phyloP scores from a whole-genome alignment of 2,888 invertebrate species.

The Odontocolon sp. region DNA sequence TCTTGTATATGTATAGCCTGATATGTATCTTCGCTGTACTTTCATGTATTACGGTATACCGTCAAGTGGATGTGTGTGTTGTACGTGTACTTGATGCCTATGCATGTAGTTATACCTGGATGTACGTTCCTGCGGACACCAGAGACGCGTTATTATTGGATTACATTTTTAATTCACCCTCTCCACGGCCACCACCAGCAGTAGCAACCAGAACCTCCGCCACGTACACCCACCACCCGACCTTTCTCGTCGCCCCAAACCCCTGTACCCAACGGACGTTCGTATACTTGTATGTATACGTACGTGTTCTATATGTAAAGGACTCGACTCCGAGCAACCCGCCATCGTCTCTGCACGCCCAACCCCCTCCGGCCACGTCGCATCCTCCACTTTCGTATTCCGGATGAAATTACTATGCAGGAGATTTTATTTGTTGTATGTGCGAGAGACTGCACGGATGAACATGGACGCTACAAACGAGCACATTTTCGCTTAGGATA shows the following conservation, averaged over 20 bases:
- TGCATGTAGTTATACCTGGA: slow-evolving; percentile 48
- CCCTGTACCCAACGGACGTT: slow-evolving; percentile 63
- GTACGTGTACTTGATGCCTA: slow-evolving; percentile 17
- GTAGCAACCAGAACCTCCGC: slow-evolving; percentile 58
- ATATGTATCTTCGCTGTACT: slow-evolving; percentile 57
- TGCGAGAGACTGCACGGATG: slow-evolving; percentile 65
- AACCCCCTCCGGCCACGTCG: slow-evolving; percentile 70
- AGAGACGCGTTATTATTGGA: slow-evolving; percentile 81
- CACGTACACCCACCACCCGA: slow-evolving; percentile 55
- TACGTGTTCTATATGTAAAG: slow-evolving; percentile 47
- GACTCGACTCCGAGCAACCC: slow-evolving; percentile 53
- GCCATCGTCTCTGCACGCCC: slow-evolving; percentile 59
- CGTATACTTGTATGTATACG: slow-evolving; percentile 57
- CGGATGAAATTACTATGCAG: slow-evolving; percentile 80
- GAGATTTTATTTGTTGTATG: slow-evolving; percentile 80
- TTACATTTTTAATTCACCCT: slow-evolving; percentile 81
- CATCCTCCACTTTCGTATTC: slow-evolving; percentile 80
- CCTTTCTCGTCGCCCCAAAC: slow-evolving; percentile 58
- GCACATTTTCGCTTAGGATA: slow-evolving; percentile 79
- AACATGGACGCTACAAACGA: slow-evolving; percentile 77
- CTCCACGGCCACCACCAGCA: slow-evolving; percentile 60
- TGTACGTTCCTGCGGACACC: slow-evolving; percentile 72
- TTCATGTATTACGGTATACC: slow-evolving; percentile 44
- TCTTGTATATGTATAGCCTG: slow-evolving; percentile 56
- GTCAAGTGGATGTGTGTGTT: not conserved